Percentiles rank a stretch among this genome's conserved stretches.
Evolutionary conservation across 2,888 invertebrate species (phyloP).

Genomic region (Formica aserva): DNA sequence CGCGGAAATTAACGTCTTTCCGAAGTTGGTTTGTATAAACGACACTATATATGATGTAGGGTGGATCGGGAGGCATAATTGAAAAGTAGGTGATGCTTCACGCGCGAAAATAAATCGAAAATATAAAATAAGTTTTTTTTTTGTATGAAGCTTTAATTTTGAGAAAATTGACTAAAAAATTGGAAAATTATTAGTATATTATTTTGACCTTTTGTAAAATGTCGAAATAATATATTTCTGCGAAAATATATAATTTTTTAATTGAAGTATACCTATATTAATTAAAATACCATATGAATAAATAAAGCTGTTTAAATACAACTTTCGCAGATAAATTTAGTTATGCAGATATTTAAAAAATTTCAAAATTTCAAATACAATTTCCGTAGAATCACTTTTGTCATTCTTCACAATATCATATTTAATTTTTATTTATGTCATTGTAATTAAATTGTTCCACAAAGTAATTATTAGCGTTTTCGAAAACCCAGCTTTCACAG

Average conservation of each 20-base stretch:
- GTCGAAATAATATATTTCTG: not conserved
- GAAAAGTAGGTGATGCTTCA: not conserved
- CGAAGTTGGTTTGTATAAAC: conserved; percentile 28
- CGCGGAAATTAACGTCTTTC: conserved; percentile 40
- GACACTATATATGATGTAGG: not conserved
- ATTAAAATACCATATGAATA: not conserved
- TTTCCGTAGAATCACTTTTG: not conserved
- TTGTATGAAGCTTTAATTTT: not conserved
- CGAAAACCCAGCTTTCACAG: not conserved
- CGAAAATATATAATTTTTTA: not conserved
- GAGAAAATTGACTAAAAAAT: not conserved
- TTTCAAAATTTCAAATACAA: not conserved
- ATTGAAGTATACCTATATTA: not conserved
- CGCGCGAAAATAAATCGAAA: not conserved
- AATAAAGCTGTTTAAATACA: not conserved
- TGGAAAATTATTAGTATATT: not conserved
- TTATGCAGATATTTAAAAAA: not conserved
- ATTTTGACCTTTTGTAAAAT: not conserved
- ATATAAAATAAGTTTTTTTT: not conserved
- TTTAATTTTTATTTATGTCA: not conserved
- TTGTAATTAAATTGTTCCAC: not conserved
- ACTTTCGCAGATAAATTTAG: not conserved
- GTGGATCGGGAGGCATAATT: not conserved
- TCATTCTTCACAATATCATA: not conserved
- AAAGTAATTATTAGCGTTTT: not conserved